phyloP scores from a whole-genome alignment of 2,888 invertebrate species.

The Auanema freiburgensis region DNA sequence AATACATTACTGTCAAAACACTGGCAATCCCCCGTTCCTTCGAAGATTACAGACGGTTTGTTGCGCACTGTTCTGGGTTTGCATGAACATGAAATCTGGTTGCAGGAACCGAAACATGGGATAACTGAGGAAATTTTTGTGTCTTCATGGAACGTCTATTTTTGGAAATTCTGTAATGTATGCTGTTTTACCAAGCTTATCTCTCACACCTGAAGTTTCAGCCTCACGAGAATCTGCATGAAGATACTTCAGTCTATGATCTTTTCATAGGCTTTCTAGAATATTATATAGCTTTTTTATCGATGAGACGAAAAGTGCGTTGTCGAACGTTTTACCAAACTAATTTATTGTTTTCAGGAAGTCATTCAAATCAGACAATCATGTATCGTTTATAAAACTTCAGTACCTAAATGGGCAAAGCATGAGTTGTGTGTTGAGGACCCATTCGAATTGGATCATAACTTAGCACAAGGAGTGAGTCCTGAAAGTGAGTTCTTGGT shows the following conservation, averaged over 20 bases:
- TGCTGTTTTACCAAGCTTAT: slow-evolving; percentile 5
- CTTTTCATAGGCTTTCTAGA: slow-evolving; percentile 63
- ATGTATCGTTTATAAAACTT: slow-evolving; percentile 46
- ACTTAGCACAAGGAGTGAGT: slow-evolving; percentile 70
- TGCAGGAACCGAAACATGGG: no score
- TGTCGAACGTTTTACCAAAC: background rate
- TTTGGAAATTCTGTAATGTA: slow-evolving; percentile 40
- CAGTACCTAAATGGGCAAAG: slow-evolving; percentile 68
- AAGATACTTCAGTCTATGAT: slow-evolving; percentile 29
- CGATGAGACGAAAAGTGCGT: slow-evolving; percentile 27
- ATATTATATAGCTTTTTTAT: slow-evolving; percentile 68
- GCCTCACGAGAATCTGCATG: slow-evolving; percentile 17
- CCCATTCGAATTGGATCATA: slow-evolving; percentile 72
- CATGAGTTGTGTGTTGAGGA: slow-evolving; percentile 72
- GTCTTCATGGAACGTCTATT: slow-evolving; percentile 40
- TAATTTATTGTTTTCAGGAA: slow-evolving; percentile 16
- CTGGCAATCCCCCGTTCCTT: slow-evolving; percentile 68
- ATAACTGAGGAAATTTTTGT: slow-evolving; percentile 24
- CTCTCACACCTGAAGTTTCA: slow-evolving; percentile 4
- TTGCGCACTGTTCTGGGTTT: background rate
- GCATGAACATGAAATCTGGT: background rate
- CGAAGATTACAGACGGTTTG: slow-evolving; percentile 72
- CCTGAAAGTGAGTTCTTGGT: slow-evolving; percentile 24
- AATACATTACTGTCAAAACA: slow-evolving; percentile 70
- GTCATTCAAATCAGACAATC: slow-evolving; percentile 32